Base-by-base conservation (phyloP, 2,797 vertebrate genomes). In the Anguilla obscura region DNA sequence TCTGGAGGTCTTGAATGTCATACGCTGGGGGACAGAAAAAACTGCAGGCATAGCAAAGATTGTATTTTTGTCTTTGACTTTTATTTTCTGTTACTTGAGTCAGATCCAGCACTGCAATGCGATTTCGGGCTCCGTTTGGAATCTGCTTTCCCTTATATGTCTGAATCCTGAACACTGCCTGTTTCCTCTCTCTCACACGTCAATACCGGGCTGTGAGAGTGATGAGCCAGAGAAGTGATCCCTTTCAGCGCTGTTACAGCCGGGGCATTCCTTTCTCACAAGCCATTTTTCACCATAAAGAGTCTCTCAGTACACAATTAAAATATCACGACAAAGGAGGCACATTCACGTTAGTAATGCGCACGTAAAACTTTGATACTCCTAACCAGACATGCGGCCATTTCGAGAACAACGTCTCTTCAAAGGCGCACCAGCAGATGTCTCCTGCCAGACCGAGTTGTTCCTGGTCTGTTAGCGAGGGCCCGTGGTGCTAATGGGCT, bases 401-500 rank as follows among this genome's bases (percentile, higher is more conserved):
- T 54, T 84, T 84, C 24, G 56, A 33, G 30, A 84, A 10, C 50
- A 50, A 54, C 14, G n/a, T 30, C 27, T 54, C 83, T 84, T 84
- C 83, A 58, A 58, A 54, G 83, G 18, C 45, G n/a, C 79, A n/a
- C 79, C 79, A 66, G 27, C 21, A 66, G 48, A 82, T 63, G 66
- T 58, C 69, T 76, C 36, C 87, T 21, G 60, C 58, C 60, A n/a
- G 87, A 27, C 27, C 18, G 45, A 30, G 52, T 33, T 54, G 48
- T 54, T 63, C 27, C 60, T 82, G 79, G 45, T 50, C 40, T 48
- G 45, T 24, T 24, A 82, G 79, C 7, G 79, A 82, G 21, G 84
- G 85, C 24, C 8, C 2, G 58, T 6, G 66, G 83, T 33, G 40
- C 87, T 83, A 58, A 60, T n/a, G 36, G 56, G 85, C 3, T 45